A percentile compares a stretch with the other conserved stretches of the same genome.
Conservation (phyloP, 2,888 invertebrate species). For the Athetis lepigone region DNA sequence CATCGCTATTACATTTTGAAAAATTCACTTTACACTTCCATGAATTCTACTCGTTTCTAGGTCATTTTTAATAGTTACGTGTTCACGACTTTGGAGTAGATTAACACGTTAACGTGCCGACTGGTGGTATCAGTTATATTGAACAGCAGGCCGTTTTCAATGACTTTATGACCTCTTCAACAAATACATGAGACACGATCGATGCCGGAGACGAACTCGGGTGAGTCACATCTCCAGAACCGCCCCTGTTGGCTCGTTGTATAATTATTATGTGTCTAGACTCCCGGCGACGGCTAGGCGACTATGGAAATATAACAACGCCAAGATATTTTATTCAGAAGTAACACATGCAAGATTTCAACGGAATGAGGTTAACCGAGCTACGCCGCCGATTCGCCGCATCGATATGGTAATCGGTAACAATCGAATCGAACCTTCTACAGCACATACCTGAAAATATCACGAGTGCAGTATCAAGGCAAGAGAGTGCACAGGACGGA, state of each 20-base stretch:
- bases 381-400: conserved; percentile 48
- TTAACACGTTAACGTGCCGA: conserved; percentile 12
- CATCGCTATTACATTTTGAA: conserved; percentile 57
- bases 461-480: conserved; percentile 79
- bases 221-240: conserved; percentile 86
- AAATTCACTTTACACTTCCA: conserved; percentile 37
- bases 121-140: conserved; percentile 62
- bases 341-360: conserved; percentile 48
- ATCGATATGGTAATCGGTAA: conserved; percentile 46
- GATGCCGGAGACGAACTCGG: conserved; percentile 82
- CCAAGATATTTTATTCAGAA: conserved; percentile 71
- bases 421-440: conserved; percentile 34
- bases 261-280: conserved; percentile 89
- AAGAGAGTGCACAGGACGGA: conserved; percentile 86
- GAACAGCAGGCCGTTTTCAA: conserved; percentile 77
- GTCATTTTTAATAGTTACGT: not conserved
- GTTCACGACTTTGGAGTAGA: not conserved
- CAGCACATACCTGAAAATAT: conserved; percentile 81
- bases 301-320: conserved; percentile 79
- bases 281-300: conserved; percentile 85
- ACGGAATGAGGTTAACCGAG: conserved; percentile 64
- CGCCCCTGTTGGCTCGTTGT: conserved; percentile 85
- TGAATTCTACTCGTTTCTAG: conserved; percentile 31
- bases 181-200: conserved; percentile 82
- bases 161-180: conserved; percentile 76